phyloP scores from a whole-genome alignment of 2,888 invertebrate species.

The Cheilosia variabilis region DNA sequence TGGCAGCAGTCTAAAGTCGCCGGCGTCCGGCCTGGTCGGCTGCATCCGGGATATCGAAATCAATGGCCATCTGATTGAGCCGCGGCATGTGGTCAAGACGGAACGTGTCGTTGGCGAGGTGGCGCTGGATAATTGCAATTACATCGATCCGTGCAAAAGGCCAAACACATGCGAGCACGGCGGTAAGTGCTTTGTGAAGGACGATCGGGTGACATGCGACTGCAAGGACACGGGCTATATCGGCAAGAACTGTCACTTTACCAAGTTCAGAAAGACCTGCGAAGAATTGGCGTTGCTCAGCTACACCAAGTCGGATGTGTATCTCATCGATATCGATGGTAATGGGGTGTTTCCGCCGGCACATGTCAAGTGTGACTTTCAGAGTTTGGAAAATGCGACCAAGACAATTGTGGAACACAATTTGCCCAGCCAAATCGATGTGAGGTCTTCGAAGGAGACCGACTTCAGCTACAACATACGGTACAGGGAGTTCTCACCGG shows the following conservation, averaged over 20 bases:
- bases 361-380: conserved; percentile 96
- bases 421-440: conserved; percentile 94
- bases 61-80: conserved; percentile 92
- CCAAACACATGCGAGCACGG: conserved; percentile 97
- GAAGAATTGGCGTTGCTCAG: conserved; percentile 95
- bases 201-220: conserved; percentile 94
- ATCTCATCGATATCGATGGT: conserved; percentile 96
- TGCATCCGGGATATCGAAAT: conserved; percentile 95
- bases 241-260: conserved; percentile 97
- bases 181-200: conserved; percentile 94
- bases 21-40: conserved; percentile 92
- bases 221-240: conserved; percentile 95
- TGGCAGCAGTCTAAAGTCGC: conserved; percentile 90
- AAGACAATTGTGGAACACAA: conserved; percentile 96
- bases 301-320: conserved; percentile 94
- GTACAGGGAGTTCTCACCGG: conserved; percentile 94
- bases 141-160: conserved; percentile 94
- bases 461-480: conserved; percentile 94
- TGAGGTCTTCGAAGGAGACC: conserved; percentile 90
- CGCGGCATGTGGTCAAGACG: conserved; percentile 91
- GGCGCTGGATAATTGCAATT: conserved; percentile 94
- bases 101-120: conserved; percentile 94
- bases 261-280: conserved; percentile 95
- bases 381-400: conserved; percentile 92
- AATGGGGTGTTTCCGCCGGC: conserved; percentile 96